Evolutionary conservation across 2,888 invertebrate species (phyloP), one percentile per base, ranked within the genome.

Genomic region (Alviniconcha strummeri): DNA sequence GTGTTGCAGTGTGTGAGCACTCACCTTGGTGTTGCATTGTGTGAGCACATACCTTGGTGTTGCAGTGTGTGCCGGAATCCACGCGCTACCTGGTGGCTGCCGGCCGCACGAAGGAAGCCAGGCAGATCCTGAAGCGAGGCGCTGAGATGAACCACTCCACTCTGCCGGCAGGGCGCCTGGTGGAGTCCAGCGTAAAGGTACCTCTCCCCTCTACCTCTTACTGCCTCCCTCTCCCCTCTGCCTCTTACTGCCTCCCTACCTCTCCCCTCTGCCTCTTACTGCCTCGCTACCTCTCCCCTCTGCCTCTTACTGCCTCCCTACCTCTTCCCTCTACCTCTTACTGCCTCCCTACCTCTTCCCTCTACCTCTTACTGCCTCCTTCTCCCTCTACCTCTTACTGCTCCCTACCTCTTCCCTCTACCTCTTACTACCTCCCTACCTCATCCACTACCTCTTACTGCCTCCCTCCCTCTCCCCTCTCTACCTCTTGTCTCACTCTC

Each of bases 21-120:
- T 36, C 36, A 36, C 1, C 36, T 3, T 36, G 36, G 36, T 36
- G 36, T 36, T 36, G 36, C 36, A 36, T 0, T 36, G 36, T 36
- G 36, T 36, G 36, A 36, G 3, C 36, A 36, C 36, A 1, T 3
- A 36, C 36, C 36, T 36, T 36, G 36, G 36, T 0, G 36, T 36
- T 76, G n/a, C 88, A 93, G 93, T 88, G 87, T 82, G 85, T 94
- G 57, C 93, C 93, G 13, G 93, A 94, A 86, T 93, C 93, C 7
- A 92, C 93, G 0, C 87, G 93, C 15, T 94, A 89, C 86, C 86
- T 93, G 19, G 90, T 93, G 67, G 92, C 92, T 19, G 91, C 92
- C 3, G 93, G 93, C 0, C 83, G 89, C 64, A 87, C 88, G 57
- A 87, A 90, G 7, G 89, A 93, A 69, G 93, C 93, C 11, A 69